Evolutionary conservation across 2,797 vertebrate genomes (phyloP).

Genomic region (Mastacembelus armatus): DNA sequence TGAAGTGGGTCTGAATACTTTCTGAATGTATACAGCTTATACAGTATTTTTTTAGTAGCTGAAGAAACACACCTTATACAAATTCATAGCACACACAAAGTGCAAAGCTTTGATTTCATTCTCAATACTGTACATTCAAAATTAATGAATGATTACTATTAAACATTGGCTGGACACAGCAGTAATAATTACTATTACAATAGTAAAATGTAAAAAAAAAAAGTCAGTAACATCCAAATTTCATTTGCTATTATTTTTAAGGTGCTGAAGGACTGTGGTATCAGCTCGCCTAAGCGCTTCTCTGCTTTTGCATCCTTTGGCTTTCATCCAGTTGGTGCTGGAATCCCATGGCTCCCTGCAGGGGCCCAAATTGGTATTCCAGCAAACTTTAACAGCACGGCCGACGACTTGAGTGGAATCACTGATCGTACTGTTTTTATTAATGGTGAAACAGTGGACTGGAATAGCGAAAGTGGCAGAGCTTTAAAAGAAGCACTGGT

Average conservation of each 20-base stretch:
- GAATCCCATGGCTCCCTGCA: constrained; percentile 88
- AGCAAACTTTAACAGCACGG: constrained; percentile 87
- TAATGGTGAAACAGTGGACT: constrained; percentile 86
- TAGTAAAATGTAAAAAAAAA: too few species aligned
- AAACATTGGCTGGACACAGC: too few species aligned
- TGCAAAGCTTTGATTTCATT: too few species aligned
- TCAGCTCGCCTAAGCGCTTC: constrained; percentile 77
- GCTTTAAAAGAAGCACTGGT: constrained; percentile 86
- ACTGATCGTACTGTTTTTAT: constrained; percentile 85
- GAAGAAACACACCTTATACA: too few species aligned
- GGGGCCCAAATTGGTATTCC: constrained; percentile 91
- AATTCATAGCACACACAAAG: background rate
- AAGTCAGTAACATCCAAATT: too few species aligned
- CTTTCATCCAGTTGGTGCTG: constrained; percentile 91
- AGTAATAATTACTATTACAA: too few species aligned
- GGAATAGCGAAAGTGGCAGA: constrained; percentile 83
- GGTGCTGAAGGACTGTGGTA: constrained; percentile 83
- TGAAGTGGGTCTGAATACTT: too few species aligned
- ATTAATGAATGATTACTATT: too few species aligned
- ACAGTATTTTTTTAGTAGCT: too few species aligned
- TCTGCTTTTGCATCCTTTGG: constrained; percentile 88
- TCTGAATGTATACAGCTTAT: too few species aligned
- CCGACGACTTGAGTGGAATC: constrained; percentile 77
- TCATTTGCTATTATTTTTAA: constrained; percentile 30
- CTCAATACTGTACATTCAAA: background rate